phyloP scores from a whole-genome alignment of 2,797 vertebrate genomes.

The Spinus pinus region DNA sequence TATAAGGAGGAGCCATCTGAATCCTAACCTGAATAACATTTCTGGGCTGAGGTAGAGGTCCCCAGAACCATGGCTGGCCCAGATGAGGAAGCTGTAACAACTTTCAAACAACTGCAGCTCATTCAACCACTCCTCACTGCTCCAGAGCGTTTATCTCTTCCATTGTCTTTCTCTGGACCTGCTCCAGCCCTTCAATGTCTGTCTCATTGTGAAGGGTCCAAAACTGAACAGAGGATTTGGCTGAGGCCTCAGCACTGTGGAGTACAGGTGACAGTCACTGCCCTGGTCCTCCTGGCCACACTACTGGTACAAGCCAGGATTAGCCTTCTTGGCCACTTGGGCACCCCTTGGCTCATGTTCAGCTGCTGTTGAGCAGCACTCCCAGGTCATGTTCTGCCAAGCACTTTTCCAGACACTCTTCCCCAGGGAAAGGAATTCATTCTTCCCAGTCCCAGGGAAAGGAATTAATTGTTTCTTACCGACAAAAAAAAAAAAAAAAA shows the following conservation, averaged over 20 bases:
- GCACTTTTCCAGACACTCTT: not conserved
- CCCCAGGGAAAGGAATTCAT: not conserved
- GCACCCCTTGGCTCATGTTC: not conserved
- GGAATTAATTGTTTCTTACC: not conserved
- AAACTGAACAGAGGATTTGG: not conserved
- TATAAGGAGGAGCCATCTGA: not conserved
- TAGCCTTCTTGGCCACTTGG: not conserved
- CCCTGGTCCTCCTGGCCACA: not conserved
- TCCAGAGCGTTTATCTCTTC: not conserved
- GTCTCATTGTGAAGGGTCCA: not conserved
- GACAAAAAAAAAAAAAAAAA: not conserved
- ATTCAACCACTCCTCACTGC: not conserved
- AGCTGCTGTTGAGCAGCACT: accelerated
- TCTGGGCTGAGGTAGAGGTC: not conserved
- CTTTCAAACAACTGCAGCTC: not conserved
- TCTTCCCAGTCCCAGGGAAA: not conserved
- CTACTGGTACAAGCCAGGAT: not conserved
- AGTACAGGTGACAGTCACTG: accelerated
- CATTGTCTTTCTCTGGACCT: not conserved
- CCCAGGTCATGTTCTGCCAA: not conserved
- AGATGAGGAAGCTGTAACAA: not conserved
- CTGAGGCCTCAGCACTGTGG: accelerated
- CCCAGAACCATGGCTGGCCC: not conserved
- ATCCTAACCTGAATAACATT: not conserved
- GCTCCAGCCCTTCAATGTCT: not conserved